phyloP scores from a whole-genome alignment of 2,797 vertebrate genomes.

The Nothura maculosa region DNA sequence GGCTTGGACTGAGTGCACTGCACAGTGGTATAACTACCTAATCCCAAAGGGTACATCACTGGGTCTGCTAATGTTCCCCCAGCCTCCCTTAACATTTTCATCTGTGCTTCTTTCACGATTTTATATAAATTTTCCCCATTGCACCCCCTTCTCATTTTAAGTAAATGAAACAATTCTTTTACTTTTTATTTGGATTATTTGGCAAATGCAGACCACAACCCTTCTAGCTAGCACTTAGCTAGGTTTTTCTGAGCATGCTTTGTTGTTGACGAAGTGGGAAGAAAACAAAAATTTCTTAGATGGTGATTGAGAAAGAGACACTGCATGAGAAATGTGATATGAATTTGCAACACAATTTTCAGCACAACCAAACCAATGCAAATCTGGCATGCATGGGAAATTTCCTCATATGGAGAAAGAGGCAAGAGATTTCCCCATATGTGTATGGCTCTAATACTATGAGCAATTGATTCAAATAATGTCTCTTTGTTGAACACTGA shows the following conservation, averaged over 20 bases:
- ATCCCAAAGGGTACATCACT: background rate
- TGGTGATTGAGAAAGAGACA: background rate
- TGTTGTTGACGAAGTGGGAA: accelerated
- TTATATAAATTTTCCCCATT: background rate
- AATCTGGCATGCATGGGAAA: background rate
- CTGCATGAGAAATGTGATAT: background rate
- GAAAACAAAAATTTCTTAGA: background rate
- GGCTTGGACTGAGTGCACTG: background rate
- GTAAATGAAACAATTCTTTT: background rate
- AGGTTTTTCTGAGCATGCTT: background rate
- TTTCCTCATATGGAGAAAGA: background rate
- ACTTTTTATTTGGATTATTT: background rate
- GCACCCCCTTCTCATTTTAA: background rate
- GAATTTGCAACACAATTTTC: background rate
- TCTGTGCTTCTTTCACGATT: background rate
- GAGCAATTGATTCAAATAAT: background rate
- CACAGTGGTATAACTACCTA: background rate
- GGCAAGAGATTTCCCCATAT: background rate
- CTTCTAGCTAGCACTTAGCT: background rate
- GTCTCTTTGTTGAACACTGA: background rate
- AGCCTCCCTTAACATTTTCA: background rate
- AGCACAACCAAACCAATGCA: background rate
- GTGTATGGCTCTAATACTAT: background rate
- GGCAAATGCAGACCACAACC: background rate
- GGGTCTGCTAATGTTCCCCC: background rate